These are phyloP conservation scores for Galemys pyrenaicus DNA, from an alignment of 2,113 vertebrate genomes.

Conservation along the genomic window DNA sequence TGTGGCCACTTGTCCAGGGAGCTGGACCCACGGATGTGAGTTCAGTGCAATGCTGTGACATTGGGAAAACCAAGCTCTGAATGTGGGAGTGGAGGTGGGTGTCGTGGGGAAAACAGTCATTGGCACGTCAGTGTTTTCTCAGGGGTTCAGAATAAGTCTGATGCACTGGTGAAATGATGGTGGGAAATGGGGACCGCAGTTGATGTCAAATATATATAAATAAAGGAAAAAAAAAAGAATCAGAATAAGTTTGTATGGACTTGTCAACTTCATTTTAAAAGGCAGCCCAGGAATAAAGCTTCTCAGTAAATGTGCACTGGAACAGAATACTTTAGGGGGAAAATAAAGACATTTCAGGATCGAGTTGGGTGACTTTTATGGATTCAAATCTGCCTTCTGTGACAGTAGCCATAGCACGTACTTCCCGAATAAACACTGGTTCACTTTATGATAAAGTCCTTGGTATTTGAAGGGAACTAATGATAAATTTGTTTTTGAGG, in stretches of 20 bases:
- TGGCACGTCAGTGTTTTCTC: not conserved
- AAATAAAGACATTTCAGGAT: not conserved
- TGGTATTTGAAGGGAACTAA: not conserved
- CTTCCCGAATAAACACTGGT: not conserved
- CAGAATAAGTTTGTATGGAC: not conserved
- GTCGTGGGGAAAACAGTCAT: rapidly evolving
- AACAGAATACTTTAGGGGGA: not conserved
- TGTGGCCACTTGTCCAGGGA: not conserved
- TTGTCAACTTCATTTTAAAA: not conserved
- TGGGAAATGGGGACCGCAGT: too few species aligned
- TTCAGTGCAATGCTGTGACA: rapidly evolving
- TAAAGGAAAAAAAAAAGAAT: too few species aligned
- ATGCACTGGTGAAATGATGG: too few species aligned
- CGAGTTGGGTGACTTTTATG: not conserved
- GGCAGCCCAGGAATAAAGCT: not conserved
- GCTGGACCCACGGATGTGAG: not conserved
- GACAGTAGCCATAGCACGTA: not conserved
- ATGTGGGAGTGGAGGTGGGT: rapidly evolving
- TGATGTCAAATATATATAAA: too few species aligned
- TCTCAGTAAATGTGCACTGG: not conserved
- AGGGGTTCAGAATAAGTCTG: not conserved
- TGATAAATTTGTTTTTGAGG: not conserved
- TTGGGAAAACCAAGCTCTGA: not conserved
- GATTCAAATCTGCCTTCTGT: not conserved
- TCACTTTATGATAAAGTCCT: not conserved